Evolutionary conservation across 92 coral and sea anemone genomes (phyloP).

Genomic region (Montipora capitata): DNA sequence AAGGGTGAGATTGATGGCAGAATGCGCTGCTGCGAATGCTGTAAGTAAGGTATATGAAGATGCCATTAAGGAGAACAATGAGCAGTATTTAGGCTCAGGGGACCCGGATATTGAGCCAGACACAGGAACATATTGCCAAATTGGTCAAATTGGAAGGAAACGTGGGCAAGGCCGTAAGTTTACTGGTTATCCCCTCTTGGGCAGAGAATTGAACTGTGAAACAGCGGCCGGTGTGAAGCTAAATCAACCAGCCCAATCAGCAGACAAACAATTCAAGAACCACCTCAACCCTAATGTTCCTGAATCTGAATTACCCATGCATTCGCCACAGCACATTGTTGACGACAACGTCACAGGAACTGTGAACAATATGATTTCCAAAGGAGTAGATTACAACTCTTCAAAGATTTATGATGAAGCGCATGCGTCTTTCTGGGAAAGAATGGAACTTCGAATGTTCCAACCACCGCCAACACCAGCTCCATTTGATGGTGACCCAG

Average conservation of each 20-base stretch:
- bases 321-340: no score
- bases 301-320: no score
- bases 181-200: no score
- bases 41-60: no score
- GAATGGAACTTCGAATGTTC: conserved; percentile 69
- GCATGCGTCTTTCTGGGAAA: conserved; percentile 60
- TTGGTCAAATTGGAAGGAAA: not conserved
- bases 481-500: conserved; percentile 41
- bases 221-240: no score
- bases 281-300: not conserved
- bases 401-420: conserved; percentile 3
- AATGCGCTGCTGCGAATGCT: no score
- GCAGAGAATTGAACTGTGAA: no score
- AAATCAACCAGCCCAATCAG: no score
- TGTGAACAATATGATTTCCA: not conserved
- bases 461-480: conserved; percentile 52
- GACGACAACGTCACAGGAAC: no score
- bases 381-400: not conserved
- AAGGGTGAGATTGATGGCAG: no score
- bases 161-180: not conserved
- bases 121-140: not conserved
- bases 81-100: not conserved
- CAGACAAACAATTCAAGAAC: not conserved
- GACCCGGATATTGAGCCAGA: conserved; percentile 50
- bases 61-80: no score